A percentile compares a stretch with the other conserved stretches of the same genome.
Evolutionary conservation across 2,113 vertebrate genomes (phyloP).

Genomic region (Petaurus breviceps): DNA sequence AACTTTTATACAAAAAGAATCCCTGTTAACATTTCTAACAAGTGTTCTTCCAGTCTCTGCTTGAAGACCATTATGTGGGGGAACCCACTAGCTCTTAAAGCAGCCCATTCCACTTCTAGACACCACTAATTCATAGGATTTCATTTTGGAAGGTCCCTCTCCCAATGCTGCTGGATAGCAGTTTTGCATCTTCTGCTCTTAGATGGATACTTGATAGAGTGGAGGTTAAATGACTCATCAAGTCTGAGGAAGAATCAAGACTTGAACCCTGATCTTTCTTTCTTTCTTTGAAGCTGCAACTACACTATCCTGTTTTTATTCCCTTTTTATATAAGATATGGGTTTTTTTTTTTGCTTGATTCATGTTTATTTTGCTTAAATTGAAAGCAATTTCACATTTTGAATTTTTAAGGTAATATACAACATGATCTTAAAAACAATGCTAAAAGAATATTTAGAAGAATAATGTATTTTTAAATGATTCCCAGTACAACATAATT

Average conservation of each 20-base stretch:
- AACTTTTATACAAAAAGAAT: neutral
- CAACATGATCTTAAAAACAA: neutral
- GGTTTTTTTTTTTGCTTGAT: neutral
- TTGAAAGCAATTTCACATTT: neutral
- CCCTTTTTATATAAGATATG: neutral
- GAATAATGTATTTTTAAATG: neutral
- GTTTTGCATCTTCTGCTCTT: neutral
- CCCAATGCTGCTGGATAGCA: neutral
- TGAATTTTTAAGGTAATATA: slow-evolving; percentile 10
- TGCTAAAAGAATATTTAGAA: slow-evolving; percentile 5
- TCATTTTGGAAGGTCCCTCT: neutral
- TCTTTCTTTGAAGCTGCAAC: neutral
- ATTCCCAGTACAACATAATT: neutral
- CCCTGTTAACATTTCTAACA: neutral
- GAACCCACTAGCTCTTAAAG: neutral
- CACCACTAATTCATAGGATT: neutral
- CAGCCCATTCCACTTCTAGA: neutral
- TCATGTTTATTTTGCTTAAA: neutral
- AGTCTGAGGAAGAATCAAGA: neutral
- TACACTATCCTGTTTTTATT: neutral
- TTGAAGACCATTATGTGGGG: neutral
- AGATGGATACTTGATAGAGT: neutral
- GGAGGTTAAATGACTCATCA: neutral
- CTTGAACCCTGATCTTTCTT: neutral
- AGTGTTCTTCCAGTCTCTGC: neutral